Evolutionary conservation across 2,888 invertebrate species (phyloP).

Genomic region (Lypha dubia): DNA sequence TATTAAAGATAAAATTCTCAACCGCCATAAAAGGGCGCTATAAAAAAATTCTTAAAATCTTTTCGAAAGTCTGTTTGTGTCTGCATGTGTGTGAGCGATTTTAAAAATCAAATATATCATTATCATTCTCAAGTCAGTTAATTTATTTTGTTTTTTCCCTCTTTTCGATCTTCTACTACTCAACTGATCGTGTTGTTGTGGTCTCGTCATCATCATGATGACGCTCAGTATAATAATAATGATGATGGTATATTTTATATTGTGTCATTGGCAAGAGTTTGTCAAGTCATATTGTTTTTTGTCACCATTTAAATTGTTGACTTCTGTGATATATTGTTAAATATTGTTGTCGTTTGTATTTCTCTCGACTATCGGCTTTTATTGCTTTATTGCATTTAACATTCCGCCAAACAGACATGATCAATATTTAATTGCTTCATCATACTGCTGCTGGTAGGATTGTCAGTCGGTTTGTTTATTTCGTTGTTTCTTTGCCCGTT

Average conservation of each 20-base stretch:
- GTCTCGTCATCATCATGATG: slow-evolving; percentile 37
- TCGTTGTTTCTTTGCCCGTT: not conserved
- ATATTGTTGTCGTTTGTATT: slow-evolving; percentile 60
- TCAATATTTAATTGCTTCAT: slow-evolving; percentile 82
- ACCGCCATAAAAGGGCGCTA: slow-evolving; percentile 66
- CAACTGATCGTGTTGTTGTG: slow-evolving; percentile 40
- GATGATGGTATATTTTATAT: slow-evolving; percentile 62
- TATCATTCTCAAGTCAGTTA: slow-evolving; percentile 52
- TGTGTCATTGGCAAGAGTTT: slow-evolving; percentile 69
- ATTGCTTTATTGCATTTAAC: slow-evolving; percentile 69
- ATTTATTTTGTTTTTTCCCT: slow-evolving; percentile 27
- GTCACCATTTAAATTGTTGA: slow-evolving; percentile 71
- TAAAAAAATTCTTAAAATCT: slow-evolving; percentile 62
- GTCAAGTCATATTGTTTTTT: slow-evolving; percentile 72
- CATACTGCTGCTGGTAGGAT: slow-evolving; percentile 32
- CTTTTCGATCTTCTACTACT: slow-evolving; percentile 5
- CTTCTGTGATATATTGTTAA: slow-evolving; percentile 71
- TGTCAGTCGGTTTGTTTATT: slow-evolving; percentile 7
- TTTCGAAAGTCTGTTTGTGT: slow-evolving; percentile 38
- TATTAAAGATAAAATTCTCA: not conserved
- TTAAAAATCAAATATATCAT: slow-evolving; percentile 60
- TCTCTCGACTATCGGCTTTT: slow-evolving; percentile 62
- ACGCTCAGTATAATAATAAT: slow-evolving; percentile 15
- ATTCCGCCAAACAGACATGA: slow-evolving; percentile 79
- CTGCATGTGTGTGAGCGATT: too few relatives aligned